Percentiles rank a stretch among this genome's conserved stretches.
Evolutionary conservation across 2,888 invertebrate species (phyloP).

Genomic region (Elysia crispata): DNA sequence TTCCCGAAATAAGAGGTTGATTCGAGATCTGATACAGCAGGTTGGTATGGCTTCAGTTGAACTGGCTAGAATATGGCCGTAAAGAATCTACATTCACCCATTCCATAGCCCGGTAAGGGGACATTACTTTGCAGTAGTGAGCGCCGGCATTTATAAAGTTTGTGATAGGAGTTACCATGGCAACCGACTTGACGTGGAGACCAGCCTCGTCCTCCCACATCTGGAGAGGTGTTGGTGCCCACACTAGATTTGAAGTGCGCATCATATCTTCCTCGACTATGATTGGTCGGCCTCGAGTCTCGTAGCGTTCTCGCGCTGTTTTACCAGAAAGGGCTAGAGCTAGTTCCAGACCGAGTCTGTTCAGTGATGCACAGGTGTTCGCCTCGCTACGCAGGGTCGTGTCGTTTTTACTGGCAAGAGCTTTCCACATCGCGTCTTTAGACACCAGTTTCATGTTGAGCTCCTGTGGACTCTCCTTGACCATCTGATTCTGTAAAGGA

Average conservation of each 20-base stretch:
- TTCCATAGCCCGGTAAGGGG: slow-evolving; percentile 66
- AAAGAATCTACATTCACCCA: slow-evolving; percentile 69
- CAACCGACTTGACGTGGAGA: slow-evolving; percentile 49
- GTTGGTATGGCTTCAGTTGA: too few relatives aligned
- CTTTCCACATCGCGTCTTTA: slow-evolving; percentile 49
- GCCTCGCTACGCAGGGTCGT: too few relatives aligned
- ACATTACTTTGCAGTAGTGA: slow-evolving; percentile 62
- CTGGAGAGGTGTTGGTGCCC: too few relatives aligned
- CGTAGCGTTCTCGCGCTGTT: slow-evolving; percentile 49
- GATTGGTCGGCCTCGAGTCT: slow-evolving; percentile 47
- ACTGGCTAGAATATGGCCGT: too few relatives aligned
- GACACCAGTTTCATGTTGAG: slow-evolving; percentile 56
- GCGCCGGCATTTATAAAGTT: slow-evolving; percentile 50
- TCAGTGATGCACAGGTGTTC: too few relatives aligned
- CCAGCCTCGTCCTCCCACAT: too few relatives aligned
- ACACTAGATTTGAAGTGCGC: slow-evolving; percentile 40
- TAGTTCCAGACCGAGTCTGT: background rate
- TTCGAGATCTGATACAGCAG: too few relatives aligned
- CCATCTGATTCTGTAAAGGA: too few relatives aligned
- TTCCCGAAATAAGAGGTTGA: too few relatives aligned
- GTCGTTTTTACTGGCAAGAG: too few relatives aligned
- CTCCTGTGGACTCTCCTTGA: slow-evolving; percentile 55
- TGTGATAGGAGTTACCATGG: slow-evolving; percentile 39
- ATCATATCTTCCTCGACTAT: slow-evolving; percentile 51
- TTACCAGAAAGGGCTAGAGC: slow-evolving; percentile 50